Base-by-base conservation (phyloP, 2,797 vertebrate species). In the Rhodeus uyekii region DNA sequence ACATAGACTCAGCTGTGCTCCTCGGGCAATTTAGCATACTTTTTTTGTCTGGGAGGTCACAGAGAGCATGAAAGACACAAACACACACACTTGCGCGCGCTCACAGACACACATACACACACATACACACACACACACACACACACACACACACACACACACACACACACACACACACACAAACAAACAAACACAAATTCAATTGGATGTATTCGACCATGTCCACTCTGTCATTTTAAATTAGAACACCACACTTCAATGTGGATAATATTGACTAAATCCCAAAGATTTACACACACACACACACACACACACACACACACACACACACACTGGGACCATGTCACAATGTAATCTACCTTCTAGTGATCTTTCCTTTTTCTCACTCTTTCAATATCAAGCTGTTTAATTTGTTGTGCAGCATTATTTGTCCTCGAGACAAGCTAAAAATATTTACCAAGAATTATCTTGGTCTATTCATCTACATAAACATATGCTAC, bases 221-320 rank as follows among this genome's bases (percentile, higher is more conserved):
- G 46, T 75, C 60, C 38, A 39, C 61, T 32, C 61, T 79, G 39
- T 80, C 78, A 71, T 22, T 74, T 73, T 75, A 42, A 74, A 67
- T 39, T 80, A 67, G 71, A 80, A 38, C 68, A 75, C 55, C 58
- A 72, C 22, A 55, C 24, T 9, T 16, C 69, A 84, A 24, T 67
- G 27, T 53, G 34, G 48, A 83, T 60, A 65, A 74, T 79, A 84
- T 80, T 9, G 82, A 79, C 68, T 73, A 60, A 72, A n/a, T 69
- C 64, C 36, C 32, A 61, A 18, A 50, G 29, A 50, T 34, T 71
- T 42, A 29, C 29, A 42, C 3, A 29, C 50, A 32, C 64, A 22
- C 55, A 50, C 74, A 36, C 64, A 60, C 18, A 39, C 74, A 58
- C 63, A 44, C 24, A 60, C 48, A 32, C 64, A 22, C 55, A 50